Percentiles rank a stretch among this genome's conserved stretches.
These are phyloP conservation scores for Gymnothorax javanicus DNA, from an alignment of 2,797 vertebrate genomes.

Conservation along the genomic window DNA sequence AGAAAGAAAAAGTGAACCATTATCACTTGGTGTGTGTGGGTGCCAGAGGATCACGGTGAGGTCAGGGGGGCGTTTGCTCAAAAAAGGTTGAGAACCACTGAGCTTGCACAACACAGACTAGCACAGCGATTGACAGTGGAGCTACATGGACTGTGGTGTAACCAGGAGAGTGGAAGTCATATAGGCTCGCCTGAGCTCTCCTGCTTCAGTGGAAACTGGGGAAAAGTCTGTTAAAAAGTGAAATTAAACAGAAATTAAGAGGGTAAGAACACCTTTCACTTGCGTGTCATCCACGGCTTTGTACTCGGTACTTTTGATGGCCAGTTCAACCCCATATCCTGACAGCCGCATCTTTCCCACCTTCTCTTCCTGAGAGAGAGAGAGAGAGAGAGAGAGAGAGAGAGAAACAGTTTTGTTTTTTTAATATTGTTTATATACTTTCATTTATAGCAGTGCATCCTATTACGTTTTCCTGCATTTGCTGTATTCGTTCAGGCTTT, in stretches of 20 bases:
- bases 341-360: slow-evolving; percentile 86
- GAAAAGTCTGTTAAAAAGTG: not conserved
- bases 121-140: not conserved
- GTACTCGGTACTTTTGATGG: slow-evolving; percentile 97
- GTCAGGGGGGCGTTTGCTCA: too few relatives aligned
- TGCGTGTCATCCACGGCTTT: slow-evolving; percentile 91
- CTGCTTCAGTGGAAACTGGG: slow-evolving; percentile 4
- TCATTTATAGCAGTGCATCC: too few relatives aligned
- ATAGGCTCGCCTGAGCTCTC: not conserved
- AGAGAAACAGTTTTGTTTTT: too few relatives aligned
- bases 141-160: not conserved
- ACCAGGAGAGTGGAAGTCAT: not conserved
- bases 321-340: slow-evolving; percentile 94
- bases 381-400: slow-evolving; percentile 8
- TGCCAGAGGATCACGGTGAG: too few relatives aligned
- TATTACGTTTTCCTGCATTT: too few relatives aligned
- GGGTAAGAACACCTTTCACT: slow-evolving; percentile 78
- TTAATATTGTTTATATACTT: too few relatives aligned
- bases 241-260: not conserved
- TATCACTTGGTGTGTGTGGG: too few relatives aligned
- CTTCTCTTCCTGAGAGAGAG: slow-evolving; percentile 74
- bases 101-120: too few relatives aligned
- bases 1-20: too few relatives aligned
- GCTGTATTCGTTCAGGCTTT: too few relatives aligned
- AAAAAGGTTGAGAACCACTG: too few relatives aligned